Evolutionary conservation across 2,797 vertebrate species (phyloP).

Genomic region (Periparus ater): DNA sequence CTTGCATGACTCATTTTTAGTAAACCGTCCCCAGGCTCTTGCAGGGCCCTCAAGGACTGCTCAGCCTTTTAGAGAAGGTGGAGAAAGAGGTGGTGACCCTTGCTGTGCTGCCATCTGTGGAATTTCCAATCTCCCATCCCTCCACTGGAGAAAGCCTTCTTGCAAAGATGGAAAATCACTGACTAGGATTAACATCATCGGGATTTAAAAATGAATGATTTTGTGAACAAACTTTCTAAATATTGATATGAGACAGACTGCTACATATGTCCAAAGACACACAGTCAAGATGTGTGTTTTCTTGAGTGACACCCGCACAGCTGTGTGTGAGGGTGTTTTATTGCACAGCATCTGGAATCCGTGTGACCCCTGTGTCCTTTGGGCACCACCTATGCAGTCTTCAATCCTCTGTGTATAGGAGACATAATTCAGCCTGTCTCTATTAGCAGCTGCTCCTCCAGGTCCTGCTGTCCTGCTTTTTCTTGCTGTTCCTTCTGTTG

Average conservation of each 20-base stretch:
- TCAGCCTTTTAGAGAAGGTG: neutral
- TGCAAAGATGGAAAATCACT: neutral
- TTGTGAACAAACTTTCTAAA: neutral
- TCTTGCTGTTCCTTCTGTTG: neutral
- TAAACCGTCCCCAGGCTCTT: neutral
- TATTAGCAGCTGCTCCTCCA: neutral
- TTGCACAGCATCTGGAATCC: neutral
- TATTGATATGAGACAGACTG: neutral
- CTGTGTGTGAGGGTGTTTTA: accelerated
- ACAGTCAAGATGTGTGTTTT: neutral
- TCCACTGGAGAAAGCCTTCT: neutral
- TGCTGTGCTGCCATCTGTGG: neutral
- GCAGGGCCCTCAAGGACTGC: no score
- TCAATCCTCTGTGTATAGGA: neutral
- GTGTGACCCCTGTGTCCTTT: neutral
- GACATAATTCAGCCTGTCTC: neutral
- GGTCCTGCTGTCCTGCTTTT: neutral
- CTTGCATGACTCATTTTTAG: neutral
- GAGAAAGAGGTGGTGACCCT: neutral
- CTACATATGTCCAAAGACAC: neutral
- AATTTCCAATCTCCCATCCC: neutral
- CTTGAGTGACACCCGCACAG: neutral
- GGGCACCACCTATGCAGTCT: neutral
- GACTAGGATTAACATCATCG: neutral
- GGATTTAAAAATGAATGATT: neutral